Evolutionary conservation across 1,140 invertebrate species (phyloP).

Genomic region (Diachasma alloeum): DNA sequence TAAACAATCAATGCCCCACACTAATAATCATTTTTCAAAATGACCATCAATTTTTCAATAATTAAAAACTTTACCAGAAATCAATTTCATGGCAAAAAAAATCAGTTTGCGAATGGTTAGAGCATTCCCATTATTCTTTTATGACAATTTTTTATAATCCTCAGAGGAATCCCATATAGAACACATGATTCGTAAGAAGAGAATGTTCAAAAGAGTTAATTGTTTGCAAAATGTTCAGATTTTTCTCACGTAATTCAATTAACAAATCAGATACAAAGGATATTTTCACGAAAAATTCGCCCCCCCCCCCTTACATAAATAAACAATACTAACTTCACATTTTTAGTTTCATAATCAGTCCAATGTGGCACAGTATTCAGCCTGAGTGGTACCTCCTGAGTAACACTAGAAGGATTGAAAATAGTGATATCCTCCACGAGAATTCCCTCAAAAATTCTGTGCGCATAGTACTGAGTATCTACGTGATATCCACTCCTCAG

Average conservation of each 20-base stretch:
- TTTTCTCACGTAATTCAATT: too few relatives aligned
- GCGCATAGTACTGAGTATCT: slow-evolving; percentile 79
- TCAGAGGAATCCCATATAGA: too few relatives aligned
- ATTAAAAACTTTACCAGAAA: too few relatives aligned
- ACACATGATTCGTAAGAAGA: too few relatives aligned
- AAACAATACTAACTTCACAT: slow-evolving; percentile 55
- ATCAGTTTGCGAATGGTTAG: too few relatives aligned
- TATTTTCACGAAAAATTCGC: background rate
- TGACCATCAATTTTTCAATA: too few relatives aligned
- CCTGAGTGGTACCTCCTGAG: slow-evolving; percentile 65
- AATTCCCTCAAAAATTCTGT: slow-evolving; percentile 77
- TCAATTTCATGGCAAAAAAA: too few relatives aligned
- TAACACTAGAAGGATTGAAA: slow-evolving; percentile 73
- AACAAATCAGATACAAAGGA: too few relatives aligned
- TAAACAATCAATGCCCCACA: too few relatives aligned
- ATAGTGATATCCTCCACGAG: slow-evolving; percentile 84
- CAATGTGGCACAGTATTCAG: slow-evolving; percentile 65
- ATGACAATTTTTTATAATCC: too few relatives aligned
- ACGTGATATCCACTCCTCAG: slow-evolving; percentile 72
- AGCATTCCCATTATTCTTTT: too few relatives aligned
- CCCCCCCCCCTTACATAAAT: background rate
- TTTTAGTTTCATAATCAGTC: slow-evolving; percentile 63
- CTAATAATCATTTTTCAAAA: too few relatives aligned
- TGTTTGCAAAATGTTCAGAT: background rate
- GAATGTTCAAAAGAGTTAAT: background rate